These are phyloP conservation scores for Coccyzus lansbergi DNA, from an alignment of 2,797 vertebrate genomes.

Conservation along the genomic window DNA sequence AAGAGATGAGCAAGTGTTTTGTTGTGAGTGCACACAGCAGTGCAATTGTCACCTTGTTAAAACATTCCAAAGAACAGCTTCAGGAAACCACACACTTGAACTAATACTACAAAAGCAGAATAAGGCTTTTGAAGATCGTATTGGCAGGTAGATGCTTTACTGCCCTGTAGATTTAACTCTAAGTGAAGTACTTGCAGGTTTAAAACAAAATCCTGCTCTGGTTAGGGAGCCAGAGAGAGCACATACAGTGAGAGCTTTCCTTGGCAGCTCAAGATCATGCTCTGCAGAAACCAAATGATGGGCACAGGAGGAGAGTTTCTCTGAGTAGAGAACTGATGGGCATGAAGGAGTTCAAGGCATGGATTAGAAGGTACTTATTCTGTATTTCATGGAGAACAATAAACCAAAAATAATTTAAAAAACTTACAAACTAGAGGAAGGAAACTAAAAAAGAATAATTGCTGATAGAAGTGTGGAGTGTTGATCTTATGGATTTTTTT, in stretches of 20 bases:
- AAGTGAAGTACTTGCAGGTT: not conserved
- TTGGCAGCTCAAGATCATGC: not conserved
- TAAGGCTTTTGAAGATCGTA: not conserved
- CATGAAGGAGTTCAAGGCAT: not conserved
- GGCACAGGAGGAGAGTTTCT: not conserved
- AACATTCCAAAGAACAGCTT: not conserved
- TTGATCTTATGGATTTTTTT: constrained; percentile 54
- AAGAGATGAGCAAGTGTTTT: not conserved
- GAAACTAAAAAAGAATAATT: constrained; percentile 12
- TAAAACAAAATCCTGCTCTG: not conserved
- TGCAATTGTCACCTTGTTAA: accelerated
- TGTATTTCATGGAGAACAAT: not conserved
- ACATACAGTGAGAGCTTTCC: not conserved
- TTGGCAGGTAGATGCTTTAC: not conserved
- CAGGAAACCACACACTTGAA: not conserved
- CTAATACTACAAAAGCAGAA: not conserved
- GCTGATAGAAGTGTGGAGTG: constrained; percentile 2
- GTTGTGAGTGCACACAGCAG: not conserved
- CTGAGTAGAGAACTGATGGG: not conserved
- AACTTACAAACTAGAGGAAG: not conserved
- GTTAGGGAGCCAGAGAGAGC: too few relatives aligned
- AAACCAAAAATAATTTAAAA: not conserved
- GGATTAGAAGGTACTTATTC: not conserved
- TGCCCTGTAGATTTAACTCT: not conserved
- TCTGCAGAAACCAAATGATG: not conserved